Percentiles rank a stretch among this genome's conserved stretches.
These are phyloP conservation scores for Heliconius ismenius DNA, from an alignment of 2,888 invertebrate genomes.

Conservation along the genomic window DNA sequence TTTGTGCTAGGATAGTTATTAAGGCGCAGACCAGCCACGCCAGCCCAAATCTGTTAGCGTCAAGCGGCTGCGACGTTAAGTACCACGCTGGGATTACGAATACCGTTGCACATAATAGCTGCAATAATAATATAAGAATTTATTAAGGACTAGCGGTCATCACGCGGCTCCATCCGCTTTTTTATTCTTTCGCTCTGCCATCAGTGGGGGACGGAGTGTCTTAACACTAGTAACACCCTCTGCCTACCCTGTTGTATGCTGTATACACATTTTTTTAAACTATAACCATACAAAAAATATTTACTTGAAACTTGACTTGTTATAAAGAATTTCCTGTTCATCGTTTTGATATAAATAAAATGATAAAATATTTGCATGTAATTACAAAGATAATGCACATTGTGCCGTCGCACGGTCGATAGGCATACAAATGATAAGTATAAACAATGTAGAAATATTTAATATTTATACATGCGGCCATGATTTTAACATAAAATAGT, in stretches of 20 bases:
- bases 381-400: constrained; percentile 10
- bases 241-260: too few species aligned
- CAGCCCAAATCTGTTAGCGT: constrained; percentile 82
- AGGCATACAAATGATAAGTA: constrained; percentile 23
- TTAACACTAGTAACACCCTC: too few species aligned
- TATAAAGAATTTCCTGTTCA: background rate
- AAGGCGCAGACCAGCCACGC: constrained; percentile 86
- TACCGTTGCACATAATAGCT: constrained; percentile 87
- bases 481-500: background rate
- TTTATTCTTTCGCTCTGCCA: too few species aligned
- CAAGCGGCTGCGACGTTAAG: constrained; percentile 89
- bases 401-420: constrained; percentile 10
- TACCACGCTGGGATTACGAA: constrained; percentile 89
- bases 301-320: background rate
- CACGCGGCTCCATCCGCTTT: too few species aligned
- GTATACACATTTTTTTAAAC: too few species aligned
- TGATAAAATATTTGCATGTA: background rate
- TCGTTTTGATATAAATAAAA: background rate
- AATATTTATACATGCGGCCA: constrained; percentile 8
- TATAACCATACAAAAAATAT: too few species aligned
- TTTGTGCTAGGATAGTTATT: constrained; percentile 88
- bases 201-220: too few species aligned
- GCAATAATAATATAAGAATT: constrained; percentile 50
- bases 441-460: background rate
- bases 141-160: background rate